A percentile compares a stretch with the other conserved stretches of the same genome.
Conservation (phyloP, 2,113 vertebrate species). For the Microtus oregoni region DNA sequence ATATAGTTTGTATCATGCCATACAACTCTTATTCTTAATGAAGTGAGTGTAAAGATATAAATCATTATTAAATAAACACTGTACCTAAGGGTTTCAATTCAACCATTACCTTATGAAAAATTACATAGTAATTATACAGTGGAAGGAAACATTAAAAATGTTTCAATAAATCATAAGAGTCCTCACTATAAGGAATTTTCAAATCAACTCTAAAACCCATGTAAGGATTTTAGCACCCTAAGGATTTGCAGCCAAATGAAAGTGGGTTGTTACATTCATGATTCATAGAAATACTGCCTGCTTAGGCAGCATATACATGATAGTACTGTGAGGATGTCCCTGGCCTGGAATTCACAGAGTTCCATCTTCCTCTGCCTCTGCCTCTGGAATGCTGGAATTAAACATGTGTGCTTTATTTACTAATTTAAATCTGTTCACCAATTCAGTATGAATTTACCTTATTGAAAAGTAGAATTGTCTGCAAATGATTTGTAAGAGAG, state of each 20-base stretch:
- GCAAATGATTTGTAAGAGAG: background rate
- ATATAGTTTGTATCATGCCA: background rate
- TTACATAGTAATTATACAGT: background rate
- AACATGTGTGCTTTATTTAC: background rate
- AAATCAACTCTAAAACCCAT: background rate
- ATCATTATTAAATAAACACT: conserved; percentile 1
- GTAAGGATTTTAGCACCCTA: background rate
- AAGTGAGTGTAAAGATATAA: background rate
- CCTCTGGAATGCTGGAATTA: background rate
- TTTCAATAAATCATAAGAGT: background rate
- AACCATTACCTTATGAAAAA: conserved; percentile 1
- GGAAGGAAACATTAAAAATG: background rate
- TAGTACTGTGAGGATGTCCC: background rate
- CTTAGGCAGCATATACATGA: background rate
- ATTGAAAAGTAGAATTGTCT: conserved; percentile 32
- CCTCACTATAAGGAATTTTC: background rate
- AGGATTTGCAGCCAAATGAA: background rate
- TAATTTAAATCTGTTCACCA: conserved; percentile 24
- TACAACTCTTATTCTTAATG: conserved; percentile 2
- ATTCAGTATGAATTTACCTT: background rate
- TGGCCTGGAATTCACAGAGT: background rate
- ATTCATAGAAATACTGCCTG: background rate
- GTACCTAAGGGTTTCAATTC: background rate
- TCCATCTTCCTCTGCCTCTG: background rate
- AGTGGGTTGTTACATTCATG: background rate